Base-by-base conservation (phyloP, 2,888 invertebrate genomes). In the Enchytraeus crypticus region DNA sequence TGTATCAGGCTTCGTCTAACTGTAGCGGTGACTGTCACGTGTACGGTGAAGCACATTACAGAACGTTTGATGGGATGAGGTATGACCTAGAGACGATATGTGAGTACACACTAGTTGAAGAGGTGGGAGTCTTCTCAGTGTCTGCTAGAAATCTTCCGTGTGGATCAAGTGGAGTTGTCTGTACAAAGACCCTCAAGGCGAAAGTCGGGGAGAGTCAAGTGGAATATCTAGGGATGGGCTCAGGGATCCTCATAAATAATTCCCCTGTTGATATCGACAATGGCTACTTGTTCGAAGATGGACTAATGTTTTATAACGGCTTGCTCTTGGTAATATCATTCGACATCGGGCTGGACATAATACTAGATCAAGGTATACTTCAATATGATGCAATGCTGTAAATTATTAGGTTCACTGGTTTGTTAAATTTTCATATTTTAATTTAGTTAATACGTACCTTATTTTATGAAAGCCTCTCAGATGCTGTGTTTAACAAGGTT, bases 21-120 rank as follows among this genome's bases (percentile, higher is more conserved):
- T 60, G 60, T 46, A 38, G 56, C n/a, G 32, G 32, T n/a, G 60
- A 66, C 5, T 92, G 92, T 76, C 83, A 85, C 30, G 86, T 88
- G 0, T 91, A 90, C 88, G 92, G 92, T 2, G 91, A 91, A 76
- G 90, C 91, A 0, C 92, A 92, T 79, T 87, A 88, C 73, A 84
- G 85, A 71, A 90, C 90, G 0, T 63, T 63, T 32, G 92, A 92
- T 79, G 88, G 87, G 0, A 84, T 83, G 1, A 82, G 85, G 29
- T 92, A 85, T 74, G 89, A 90, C 74, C 91, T 90, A 77, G 88
- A 90, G 79, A 92, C 92, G 0, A 86, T 87, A 59, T 92, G 92
- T 74, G 61, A 57, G 46, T 65, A 66, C 56, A 55, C 62, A 23
- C 26, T 66, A 61, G 47, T 58, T 3, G 53, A 56, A 49, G 26